These are phyloP conservation scores for Andrena bicolor DNA, from an alignment of 2,888 invertebrate species.

Conservation along the genomic window DNA sequence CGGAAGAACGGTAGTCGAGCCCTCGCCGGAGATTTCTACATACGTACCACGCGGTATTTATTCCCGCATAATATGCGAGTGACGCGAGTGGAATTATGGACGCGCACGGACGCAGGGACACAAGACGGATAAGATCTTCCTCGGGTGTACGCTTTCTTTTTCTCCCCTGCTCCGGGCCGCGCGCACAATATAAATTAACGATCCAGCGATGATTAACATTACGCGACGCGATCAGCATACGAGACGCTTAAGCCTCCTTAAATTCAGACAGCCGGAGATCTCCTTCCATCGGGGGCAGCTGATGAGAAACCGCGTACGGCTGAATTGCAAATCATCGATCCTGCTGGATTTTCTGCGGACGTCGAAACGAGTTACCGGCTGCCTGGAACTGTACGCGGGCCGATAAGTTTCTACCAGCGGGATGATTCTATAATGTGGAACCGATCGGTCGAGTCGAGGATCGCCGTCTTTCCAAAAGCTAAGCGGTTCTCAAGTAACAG, in stretches of 20 bases:
- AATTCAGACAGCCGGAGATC: background rate
- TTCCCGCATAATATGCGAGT: slow-evolving; percentile 50
- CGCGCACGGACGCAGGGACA: slow-evolving; percentile 49
- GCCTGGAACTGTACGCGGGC: background rate
- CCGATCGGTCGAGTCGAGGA: too few species aligned
- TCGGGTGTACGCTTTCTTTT: slow-evolving; percentile 42
- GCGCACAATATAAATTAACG: slow-evolving; percentile 57
- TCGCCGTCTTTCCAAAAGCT: background rate
- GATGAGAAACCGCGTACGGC: slow-evolving; percentile 32
- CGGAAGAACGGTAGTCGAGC: slow-evolving; percentile 40
- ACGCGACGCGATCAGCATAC: slow-evolving; percentile 58
- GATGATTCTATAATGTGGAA: too few species aligned
- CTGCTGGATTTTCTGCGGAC: slow-evolving; percentile 10
- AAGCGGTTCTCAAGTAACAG: background rate
- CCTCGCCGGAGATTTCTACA: slow-evolving; percentile 48
- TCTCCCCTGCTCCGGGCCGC: slow-evolving; percentile 15
- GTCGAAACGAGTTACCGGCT: slow-evolving; percentile 43
- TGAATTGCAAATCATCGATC: slow-evolving; percentile 51
- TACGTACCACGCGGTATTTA: slow-evolving; percentile 42
- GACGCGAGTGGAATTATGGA: slow-evolving; percentile 50
- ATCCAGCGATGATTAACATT: slow-evolving; percentile 59
- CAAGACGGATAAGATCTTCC: slow-evolving; percentile 57
- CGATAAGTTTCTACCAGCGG: slow-evolving; percentile 7
- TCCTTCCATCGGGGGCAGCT: slow-evolving; percentile 18
- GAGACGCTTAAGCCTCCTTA: slow-evolving; percentile 26